Percentiles rank a stretch among this genome's conserved stretches.
These are phyloP conservation scores for Cherax quadricarinatus DNA, from an alignment of 1,140 invertebrate species.

Conservation along the genomic window DNA sequence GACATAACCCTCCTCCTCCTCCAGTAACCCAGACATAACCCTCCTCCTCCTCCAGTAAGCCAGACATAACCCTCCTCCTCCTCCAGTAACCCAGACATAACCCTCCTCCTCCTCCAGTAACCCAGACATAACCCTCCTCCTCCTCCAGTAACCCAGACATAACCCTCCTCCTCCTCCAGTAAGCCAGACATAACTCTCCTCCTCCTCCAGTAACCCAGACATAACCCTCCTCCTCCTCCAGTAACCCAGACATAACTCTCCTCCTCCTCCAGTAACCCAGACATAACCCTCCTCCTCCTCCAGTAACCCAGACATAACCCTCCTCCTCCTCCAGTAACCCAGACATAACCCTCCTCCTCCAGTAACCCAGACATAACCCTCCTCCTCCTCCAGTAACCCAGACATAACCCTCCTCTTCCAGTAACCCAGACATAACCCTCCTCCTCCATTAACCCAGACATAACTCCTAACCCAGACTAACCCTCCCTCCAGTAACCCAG, in stretches of 20 bases:
- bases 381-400: background rate
- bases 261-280: background rate
- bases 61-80: too few species aligned
- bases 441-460: background rate
- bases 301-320: background rate
- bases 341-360: slow-evolving; percentile 5
- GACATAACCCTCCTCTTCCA: background rate
- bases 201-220: background rate
- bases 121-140: background rate
- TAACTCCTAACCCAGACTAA: too few species aligned
- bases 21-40: background rate
- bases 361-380: background rate
- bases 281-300: background rate
- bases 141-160: slow-evolving; percentile 44
- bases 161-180: background rate
- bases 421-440: background rate
- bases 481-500: background rate
- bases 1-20: background rate
- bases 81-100: background rate
- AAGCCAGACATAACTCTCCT: background rate
- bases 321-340: slow-evolving; percentile 32
- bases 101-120: background rate
- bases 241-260: slow-evolving; percentile 55
- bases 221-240: background rate
- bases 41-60: slow-evolving; percentile 15